Conservation (phyloP, 2,888 invertebrate species). For the Pteria penguin region DNA sequence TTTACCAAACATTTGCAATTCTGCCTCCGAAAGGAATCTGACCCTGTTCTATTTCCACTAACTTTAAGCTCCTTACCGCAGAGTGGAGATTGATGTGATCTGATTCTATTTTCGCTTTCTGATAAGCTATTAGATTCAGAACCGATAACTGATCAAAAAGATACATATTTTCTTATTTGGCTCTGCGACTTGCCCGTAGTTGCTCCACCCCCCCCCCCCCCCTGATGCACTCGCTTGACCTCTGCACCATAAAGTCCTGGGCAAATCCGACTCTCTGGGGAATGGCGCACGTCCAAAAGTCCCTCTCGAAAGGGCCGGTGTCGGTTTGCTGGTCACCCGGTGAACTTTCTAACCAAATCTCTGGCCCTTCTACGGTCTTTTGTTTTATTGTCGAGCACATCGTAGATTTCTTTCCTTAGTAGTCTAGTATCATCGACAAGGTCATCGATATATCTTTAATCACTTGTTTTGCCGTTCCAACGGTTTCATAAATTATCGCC, state of each 20-base stretch:
- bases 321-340: not conserved
- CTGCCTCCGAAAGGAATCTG: not conserved
- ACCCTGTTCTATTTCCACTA: not conserved
- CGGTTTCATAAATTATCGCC: not conserved
- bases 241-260: not conserved
- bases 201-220: not conserved
- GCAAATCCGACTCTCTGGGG: not conserved
- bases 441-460: not conserved
- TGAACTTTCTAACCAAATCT: constrained; percentile 10
- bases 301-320: not conserved
- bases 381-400: constrained; percentile 15
- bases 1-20: not conserved
- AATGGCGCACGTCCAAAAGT: not conserved
- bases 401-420: constrained; percentile 2
- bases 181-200: not conserved
- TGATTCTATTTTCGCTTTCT: constrained; percentile 3
- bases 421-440: not conserved
- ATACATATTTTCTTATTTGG: not conserved
- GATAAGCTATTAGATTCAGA: not conserved
- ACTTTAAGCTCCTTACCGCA: not conserved
- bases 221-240: no score
- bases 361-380: constrained; percentile 13
- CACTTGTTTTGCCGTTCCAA: not conserved
- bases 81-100: constrained; percentile 21
- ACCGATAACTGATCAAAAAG: not conserved